Evolutionary conservation across 2,888 invertebrate species (phyloP).

Genomic region (Volucella inflata): DNA sequence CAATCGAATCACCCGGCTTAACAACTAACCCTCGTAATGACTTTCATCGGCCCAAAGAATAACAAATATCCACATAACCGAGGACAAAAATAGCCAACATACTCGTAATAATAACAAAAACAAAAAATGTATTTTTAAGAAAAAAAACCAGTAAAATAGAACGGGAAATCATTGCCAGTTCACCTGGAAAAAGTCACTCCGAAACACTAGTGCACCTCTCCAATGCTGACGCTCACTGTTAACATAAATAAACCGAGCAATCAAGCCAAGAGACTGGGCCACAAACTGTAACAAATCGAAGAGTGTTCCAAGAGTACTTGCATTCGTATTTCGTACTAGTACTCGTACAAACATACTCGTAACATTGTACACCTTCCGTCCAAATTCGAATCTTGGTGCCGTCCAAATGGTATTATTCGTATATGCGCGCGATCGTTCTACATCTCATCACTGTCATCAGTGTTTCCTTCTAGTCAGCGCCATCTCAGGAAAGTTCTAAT

Average conservation of each 20-base stretch:
- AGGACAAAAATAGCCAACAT: conserved; percentile 60
- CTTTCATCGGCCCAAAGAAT: conserved; percentile 42
- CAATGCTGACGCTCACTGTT: conserved; percentile 50
- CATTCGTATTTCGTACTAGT: too few relatives aligned
- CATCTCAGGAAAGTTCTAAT: conserved; percentile 51
- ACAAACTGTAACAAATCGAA: conserved; percentile 60
- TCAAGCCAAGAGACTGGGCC: conserved; percentile 33
- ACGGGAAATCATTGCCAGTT: conserved; percentile 70
- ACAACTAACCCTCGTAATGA: conserved; percentile 56
- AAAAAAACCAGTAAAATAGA: conserved; percentile 55
- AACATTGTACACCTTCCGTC: conserved; percentile 20
- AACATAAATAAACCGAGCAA: conserved; percentile 56
- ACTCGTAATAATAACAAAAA: conserved; percentile 56
- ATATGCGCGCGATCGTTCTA: conserved; percentile 35
- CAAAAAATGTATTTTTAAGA: conserved; percentile 40
- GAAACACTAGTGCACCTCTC: conserved; percentile 1
- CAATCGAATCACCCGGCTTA: conserved; percentile 65
- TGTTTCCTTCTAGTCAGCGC: conserved; percentile 47
- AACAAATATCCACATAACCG: conserved; percentile 58
- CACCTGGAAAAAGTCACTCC: conserved; percentile 63
- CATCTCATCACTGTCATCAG: conserved; percentile 67
- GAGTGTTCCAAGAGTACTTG: conserved; percentile 24
- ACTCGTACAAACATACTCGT: too few relatives aligned
- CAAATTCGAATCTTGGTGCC: conserved; percentile 22
- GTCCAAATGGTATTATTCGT: conserved; percentile 30